Evolutionary conservation across 1,140 invertebrate genomes (phyloP), one percentile per base, ranked within the genome.

Genomic region (Drosophila simulans): DNA sequence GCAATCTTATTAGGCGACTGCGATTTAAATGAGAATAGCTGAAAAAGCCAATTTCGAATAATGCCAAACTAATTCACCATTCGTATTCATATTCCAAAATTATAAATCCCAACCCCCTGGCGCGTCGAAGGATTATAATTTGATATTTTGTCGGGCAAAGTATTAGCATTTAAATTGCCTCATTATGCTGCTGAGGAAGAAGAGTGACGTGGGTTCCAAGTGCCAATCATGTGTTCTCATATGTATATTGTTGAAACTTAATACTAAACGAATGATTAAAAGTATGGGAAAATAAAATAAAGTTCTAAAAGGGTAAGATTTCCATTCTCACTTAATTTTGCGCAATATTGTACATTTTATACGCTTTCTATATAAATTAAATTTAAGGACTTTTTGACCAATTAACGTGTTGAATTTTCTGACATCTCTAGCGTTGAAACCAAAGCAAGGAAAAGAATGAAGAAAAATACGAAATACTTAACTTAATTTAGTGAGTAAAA

Each of bases 81-180:
- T 82, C 74, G 78, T 75, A 80, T 68, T 80, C 81, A 80, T 85
- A 85, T 72, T 77, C 55, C 58, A 72, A 72, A 78, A 82, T 70
- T 63, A 40, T 70, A 69, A 86, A 62, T 53, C 57, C 82, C 73
- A 77, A 83, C 81, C 81, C 31, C 49, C 31, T 10, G 31, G 13
- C 1, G 39, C 45, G 34, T n/a, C 31, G 46, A 45, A 17, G 82
- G 81, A 85, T 85, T 85, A 81, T 74, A 85, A 85, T 85, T 85
- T 74, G 82, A 81, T 85, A 85, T 85, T 85, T 86, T 81, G 72
- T 78, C 58, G 77, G 66, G 71, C 40, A 68, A 80, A 79, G 69
- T 66, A 85, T 85, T 85, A 86, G 81, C 81, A 85, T 85, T 81
- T 86, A 86, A 86, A 85, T 85, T 86, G 81, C 63, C 81, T 85